These are phyloP conservation scores for Pheucticus melanocephalus DNA, from an alignment of 2,113 vertebrate species.

Conservation along the genomic window DNA sequence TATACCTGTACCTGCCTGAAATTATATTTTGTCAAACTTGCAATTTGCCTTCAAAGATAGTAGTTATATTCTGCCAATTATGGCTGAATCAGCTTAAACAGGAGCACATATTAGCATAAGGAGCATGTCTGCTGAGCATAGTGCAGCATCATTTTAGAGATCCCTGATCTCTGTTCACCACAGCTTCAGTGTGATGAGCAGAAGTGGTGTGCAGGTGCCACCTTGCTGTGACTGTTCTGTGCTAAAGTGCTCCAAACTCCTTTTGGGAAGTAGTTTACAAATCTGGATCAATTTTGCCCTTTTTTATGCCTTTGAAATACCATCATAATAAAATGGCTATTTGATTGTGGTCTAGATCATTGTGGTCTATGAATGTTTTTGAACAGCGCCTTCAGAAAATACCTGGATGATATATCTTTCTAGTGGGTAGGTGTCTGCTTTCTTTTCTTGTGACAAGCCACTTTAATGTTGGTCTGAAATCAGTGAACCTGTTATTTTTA, in stretches of 20 bases:
- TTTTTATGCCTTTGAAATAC: background rate
- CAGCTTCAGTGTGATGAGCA: background rate
- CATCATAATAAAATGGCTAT: background rate
- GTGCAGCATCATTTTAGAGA: background rate
- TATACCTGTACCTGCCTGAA: background rate
- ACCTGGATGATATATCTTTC: background rate
- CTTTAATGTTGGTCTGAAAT: background rate
- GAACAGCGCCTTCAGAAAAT: background rate
- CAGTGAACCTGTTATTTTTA: background rate
- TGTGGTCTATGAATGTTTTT: background rate
- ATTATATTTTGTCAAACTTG: slow-evolving; percentile 27
- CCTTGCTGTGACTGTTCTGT: background rate
- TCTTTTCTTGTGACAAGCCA: background rate
- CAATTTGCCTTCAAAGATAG: background rate
- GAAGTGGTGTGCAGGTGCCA: background rate
- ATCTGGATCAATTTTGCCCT: background rate
- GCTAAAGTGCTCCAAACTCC: background rate
- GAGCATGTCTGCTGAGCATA: background rate
- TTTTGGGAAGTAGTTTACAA: background rate
- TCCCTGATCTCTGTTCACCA: background rate
- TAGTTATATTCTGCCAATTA: background rate
- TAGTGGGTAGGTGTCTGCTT: background rate
- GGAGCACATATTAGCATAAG: background rate
- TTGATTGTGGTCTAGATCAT: background rate
- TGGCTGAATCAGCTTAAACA: background rate